Conservation (phyloP, 2,797 vertebrate genomes). For the Poeciliopsis turneri region DNA sequence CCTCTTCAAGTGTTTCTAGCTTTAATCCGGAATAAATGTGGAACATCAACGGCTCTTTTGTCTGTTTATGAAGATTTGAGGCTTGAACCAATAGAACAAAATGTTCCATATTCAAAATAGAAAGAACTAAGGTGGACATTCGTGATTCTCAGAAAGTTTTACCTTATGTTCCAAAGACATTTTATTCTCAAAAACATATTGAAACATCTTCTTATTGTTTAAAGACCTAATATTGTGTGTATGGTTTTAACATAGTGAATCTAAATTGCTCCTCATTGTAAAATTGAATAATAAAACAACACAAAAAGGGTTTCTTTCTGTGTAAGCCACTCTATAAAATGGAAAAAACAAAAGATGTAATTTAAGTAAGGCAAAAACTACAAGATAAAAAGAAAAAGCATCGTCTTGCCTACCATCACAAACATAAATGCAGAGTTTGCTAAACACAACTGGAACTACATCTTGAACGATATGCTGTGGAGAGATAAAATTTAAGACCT, state of each 20-base stretch:
- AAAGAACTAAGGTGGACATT: background rate
- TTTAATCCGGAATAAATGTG: background rate
- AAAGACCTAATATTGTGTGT: background rate
- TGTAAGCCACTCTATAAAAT: no score
- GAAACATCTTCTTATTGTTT: background rate
- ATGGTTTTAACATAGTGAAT: background rate
- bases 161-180: background rate
- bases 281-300: background rate
- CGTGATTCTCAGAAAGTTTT: constrained; percentile 2
- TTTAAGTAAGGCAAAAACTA: background rate
- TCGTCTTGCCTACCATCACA: background rate
- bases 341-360: background rate
- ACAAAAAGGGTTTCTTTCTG: background rate
- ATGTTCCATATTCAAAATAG: background rate
- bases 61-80: background rate
- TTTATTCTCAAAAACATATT: background rate
- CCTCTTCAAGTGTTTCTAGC: background rate
- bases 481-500: background rate
- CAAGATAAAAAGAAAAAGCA: background rate
- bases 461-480: background rate
- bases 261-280: background rate
- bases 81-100: background rate
- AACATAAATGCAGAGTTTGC: background rate
- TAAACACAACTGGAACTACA: background rate
- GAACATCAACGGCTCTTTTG: background rate